These are phyloP conservation scores for Drosophila rufa DNA, from an alignment of 1,140 invertebrate genomes.

Conservation along the genomic window DNA sequence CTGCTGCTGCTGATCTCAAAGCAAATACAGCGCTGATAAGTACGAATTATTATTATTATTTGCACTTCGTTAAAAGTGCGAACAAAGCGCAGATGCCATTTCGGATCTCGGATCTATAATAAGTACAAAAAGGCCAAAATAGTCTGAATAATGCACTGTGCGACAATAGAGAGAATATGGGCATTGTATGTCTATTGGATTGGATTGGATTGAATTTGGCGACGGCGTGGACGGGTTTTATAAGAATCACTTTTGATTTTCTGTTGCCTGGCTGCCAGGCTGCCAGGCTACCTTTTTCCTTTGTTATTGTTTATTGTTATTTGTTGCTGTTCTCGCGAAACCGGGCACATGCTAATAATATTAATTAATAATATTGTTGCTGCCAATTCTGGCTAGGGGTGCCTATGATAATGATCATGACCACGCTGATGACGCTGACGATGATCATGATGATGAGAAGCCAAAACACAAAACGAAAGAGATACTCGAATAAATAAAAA, in stretches of 20 bases:
- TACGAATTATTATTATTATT: constrained; percentile 39
- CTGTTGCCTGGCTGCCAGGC: constrained; percentile 4
- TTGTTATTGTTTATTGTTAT: constrained; percentile 53
- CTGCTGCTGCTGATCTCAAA: constrained; percentile 62
- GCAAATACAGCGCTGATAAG: constrained; percentile 45
- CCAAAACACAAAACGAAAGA: constrained; percentile 42
- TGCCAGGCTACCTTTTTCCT: constrained; percentile 2
- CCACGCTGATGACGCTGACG: constrained; percentile 37
- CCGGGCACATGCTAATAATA: constrained; percentile 79
- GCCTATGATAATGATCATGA: constrained; percentile 14
- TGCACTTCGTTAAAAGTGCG: constrained; percentile 47
- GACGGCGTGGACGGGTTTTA: constrained; percentile 43
- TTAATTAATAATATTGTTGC: constrained; percentile 79
- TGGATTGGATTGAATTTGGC: constrained; percentile 7
- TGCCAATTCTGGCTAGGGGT: constrained; percentile 58
- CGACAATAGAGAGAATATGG: background rate
- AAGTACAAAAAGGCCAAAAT: constrained; percentile 24
- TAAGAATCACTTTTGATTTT: constrained; percentile 79
- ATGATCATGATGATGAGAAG: constrained; percentile 47
- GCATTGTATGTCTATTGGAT: background rate
- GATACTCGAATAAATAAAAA: constrained; percentile 47
- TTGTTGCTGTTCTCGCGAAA: constrained; percentile 42
- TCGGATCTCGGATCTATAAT: constrained; percentile 20
- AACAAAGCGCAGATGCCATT: constrained; percentile 27
- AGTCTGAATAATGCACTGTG: constrained; percentile 27